Conservation (phyloP, 2,113 vertebrate genomes). For the Ochotona curzoniae region DNA sequence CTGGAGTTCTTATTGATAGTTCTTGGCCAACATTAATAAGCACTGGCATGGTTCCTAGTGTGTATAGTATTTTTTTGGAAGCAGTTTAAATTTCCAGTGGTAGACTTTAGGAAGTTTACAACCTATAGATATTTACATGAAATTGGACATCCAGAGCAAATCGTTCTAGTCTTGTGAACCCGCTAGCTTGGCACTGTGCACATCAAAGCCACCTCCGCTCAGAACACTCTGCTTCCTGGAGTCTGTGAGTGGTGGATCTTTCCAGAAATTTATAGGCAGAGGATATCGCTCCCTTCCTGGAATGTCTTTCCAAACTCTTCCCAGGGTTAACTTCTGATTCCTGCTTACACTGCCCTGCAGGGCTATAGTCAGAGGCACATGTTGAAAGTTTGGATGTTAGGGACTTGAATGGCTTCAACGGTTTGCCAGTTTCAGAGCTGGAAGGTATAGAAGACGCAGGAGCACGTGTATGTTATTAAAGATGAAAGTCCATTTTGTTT, state of each 20-base stretch:
- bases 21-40: constrained; percentile 24
- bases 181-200: neutral
- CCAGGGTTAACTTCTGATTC: neutral
- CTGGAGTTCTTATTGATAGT: neutral
- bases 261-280: neutral
- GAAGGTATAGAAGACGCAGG: neutral
- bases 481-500: neutral
- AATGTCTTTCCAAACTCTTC: neutral
- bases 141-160: constrained; percentile 35
- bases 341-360: neutral
- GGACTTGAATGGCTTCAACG: neutral
- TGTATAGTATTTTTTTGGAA: neutral
- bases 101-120: neutral
- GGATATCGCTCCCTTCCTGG: neutral
- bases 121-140: constrained; percentile 20
- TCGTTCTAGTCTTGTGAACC: neutral
- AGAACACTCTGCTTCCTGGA: neutral
- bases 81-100: constrained; percentile 29
- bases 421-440: neutral
- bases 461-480: neutral
- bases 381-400: neutral
- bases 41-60: neutral
- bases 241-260: neutral
- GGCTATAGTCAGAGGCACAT: neutral
- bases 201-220: constrained; percentile 5